phyloP scores from a whole-genome alignment of 2,797 vertebrate genomes.

The Lates japonicus region DNA sequence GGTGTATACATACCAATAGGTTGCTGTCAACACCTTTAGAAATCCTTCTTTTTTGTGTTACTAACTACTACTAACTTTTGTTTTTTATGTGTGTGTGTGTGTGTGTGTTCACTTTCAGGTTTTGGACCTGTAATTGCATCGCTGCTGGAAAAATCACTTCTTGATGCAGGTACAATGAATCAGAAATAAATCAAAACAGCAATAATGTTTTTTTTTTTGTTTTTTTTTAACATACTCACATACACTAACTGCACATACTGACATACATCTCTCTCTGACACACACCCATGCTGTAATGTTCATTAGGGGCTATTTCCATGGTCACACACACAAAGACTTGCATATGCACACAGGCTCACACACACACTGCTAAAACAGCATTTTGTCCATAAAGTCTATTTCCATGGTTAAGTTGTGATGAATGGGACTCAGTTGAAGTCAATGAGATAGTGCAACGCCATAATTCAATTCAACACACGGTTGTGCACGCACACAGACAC shows the following conservation, averaged over 20 bases:
- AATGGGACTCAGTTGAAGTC: conserved; percentile 80
- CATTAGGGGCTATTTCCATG: conserved; percentile 54
- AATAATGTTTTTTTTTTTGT: conserved; percentile 22
- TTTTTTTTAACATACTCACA: conserved; percentile 22
- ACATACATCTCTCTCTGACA: conserved; percentile 42
- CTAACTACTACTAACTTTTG: background rate
- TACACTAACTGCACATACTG: conserved; percentile 27
- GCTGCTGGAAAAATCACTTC: conserved; percentile 51
- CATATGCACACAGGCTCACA: conserved; percentile 12
- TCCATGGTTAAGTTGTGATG: conserved; percentile 83
- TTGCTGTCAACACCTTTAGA: conserved; percentile 16
- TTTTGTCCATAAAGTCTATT: conserved; percentile 79
- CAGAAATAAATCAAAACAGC: conserved; percentile 55
- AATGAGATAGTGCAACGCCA: conserved; percentile 78
- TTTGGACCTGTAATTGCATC: conserved; percentile 43
- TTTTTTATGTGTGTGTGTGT: background rate
- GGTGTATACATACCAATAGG: background rate
- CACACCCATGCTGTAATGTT: conserved; percentile 51
- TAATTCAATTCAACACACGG: conserved; percentile 77
- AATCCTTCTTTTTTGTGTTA: conserved; percentile 29
- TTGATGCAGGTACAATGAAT: conserved; percentile 49
- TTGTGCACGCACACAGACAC: conserved; percentile 28
- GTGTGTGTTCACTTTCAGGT: conserved; percentile 11
- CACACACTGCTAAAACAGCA: conserved; percentile 71
- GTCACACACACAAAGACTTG: conserved; percentile 27